Percentiles rank a stretch among this genome's conserved stretches.
These are phyloP conservation scores for Macrophya alboannulata DNA, from an alignment of 2,888 invertebrate species.

Conservation along the genomic window DNA sequence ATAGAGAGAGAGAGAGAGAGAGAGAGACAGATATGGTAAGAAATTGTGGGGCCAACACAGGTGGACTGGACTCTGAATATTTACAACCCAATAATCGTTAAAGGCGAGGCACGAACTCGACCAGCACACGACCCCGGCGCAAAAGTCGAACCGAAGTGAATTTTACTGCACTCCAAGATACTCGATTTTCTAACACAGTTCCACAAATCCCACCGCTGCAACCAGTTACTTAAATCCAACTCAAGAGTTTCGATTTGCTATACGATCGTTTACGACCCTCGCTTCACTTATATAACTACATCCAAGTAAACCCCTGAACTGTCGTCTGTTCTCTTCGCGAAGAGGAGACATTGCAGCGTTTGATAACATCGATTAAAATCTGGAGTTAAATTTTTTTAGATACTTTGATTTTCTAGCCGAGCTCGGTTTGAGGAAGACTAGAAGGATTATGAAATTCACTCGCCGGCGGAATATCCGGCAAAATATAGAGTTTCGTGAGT, in stretches of 20 bases:
- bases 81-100: constrained; percentile 75
- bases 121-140: constrained; percentile 48
- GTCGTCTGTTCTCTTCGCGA: neutral
- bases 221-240: constrained; percentile 55
- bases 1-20: constrained; percentile 54
- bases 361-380: neutral
- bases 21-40: constrained; percentile 58
- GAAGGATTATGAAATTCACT: neutral
- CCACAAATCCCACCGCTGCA: constrained; percentile 11
- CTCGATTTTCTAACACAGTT: constrained; percentile 42
- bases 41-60: constrained; percentile 62
- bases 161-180: constrained; percentile 47
- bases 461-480: neutral
- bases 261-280: neutral
- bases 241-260: constrained; percentile 2
- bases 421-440: neutral
- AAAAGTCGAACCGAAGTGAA: constrained; percentile 56
- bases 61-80: constrained; percentile 68
- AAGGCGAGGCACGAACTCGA: constrained; percentile 65
- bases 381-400: neutral
- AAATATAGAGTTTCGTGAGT: constrained; percentile 15
- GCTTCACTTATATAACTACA: neutral
- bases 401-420: neutral
- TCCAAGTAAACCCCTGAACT: neutral
- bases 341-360: neutral